Conservation (phyloP, 2,797 vertebrate genomes). For the Falco biarmicus region DNA sequence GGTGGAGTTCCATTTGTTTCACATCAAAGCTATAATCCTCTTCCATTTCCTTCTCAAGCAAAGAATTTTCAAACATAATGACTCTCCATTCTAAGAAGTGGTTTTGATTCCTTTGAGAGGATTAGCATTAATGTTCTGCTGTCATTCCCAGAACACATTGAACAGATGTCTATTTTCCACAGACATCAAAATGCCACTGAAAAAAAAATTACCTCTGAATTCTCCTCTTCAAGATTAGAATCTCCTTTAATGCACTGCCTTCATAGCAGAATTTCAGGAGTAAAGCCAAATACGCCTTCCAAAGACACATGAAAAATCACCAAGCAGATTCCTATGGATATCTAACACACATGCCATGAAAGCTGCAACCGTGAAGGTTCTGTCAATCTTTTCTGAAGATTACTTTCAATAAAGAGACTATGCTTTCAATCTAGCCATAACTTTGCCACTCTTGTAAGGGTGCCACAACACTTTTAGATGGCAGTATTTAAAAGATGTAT, state of each 20-base stretch:
- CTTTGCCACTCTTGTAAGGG: neutral
- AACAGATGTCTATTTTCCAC: neutral
- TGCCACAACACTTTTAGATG: neutral
- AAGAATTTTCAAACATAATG: neutral
- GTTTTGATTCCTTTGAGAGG: neutral
- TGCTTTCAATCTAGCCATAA: neutral
- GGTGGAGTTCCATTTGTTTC: neutral
- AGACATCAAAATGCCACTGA: neutral
- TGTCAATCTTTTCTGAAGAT: neutral
- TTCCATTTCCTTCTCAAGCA: neutral
- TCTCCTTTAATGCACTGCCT: neutral
- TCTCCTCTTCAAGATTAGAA: neutral
- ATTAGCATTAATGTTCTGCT: neutral
- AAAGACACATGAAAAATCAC: neutral
- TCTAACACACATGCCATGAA: neutral
- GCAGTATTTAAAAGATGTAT: neutral
- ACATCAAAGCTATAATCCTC: neutral
- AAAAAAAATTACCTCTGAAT: neutral
- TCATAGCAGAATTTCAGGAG: neutral
- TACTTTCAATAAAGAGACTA: neutral
- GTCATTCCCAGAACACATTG: neutral
- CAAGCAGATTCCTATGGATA: neutral
- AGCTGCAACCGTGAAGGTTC: neutral
- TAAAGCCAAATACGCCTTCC: neutral
- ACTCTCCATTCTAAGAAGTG: neutral